phyloP scores from a whole-genome alignment of 1,140 invertebrate genomes.

The Schlechtendalia chinensis region DNA sequence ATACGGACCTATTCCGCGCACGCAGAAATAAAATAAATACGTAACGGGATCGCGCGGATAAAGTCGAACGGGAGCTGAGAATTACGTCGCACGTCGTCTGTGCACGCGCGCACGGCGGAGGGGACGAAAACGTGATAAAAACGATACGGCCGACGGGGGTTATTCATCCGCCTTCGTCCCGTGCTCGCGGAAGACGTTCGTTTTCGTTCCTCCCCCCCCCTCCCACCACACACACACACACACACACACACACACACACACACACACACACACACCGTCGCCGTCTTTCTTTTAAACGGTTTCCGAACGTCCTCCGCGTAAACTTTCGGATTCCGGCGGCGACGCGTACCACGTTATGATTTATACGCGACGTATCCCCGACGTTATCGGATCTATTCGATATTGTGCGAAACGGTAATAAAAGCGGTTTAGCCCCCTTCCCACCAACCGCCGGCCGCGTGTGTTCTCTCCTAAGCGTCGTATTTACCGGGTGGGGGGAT shows the following conservation, averaged over 20 bases:
- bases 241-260: too few species aligned
- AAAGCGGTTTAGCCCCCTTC: constrained; percentile 45
- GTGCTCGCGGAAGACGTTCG: constrained; percentile 14
- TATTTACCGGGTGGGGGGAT: too few species aligned
- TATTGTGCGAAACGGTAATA: constrained; percentile 46
- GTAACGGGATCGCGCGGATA: not conserved
- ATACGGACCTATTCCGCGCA: not conserved
- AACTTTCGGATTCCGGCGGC: constrained; percentile 40
- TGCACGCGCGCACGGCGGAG: too few species aligned
- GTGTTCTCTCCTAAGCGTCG: too few species aligned
- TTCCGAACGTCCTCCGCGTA: constrained; percentile 41
- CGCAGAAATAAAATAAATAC: constrained; percentile 3
- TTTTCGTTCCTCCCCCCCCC: not conserved
- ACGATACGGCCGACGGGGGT: constrained; percentile 23
- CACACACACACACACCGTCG: too few species aligned
- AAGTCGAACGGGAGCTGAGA: not conserved
- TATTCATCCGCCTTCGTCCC: not conserved
- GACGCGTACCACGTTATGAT: constrained; percentile 16
- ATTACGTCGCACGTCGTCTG: not conserved
- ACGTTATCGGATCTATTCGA: constrained; percentile 47
- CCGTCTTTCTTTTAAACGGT: constrained; percentile 34
- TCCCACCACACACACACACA: too few species aligned
- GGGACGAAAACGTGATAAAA: constrained; percentile 39
- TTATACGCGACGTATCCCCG: constrained; percentile 47
- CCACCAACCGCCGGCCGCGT: too few species aligned